Percentiles rank a stretch among this genome's conserved stretches.
phyloP scores from a whole-genome alignment of 2,113 vertebrate species.

The Colistium nudipinnis region DNA sequence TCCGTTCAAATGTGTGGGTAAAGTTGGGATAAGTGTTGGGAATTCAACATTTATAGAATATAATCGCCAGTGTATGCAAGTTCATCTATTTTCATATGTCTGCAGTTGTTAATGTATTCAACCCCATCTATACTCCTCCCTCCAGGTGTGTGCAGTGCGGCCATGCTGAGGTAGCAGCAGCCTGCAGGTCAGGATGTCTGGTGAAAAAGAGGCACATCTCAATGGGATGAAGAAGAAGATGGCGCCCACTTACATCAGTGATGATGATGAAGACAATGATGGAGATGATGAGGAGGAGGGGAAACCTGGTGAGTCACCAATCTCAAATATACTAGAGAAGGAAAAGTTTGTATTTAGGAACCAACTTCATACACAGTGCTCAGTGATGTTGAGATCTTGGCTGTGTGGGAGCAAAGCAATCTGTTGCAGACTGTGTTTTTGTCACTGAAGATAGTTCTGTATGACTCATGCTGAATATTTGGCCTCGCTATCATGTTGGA shows the following conservation, averaged over 20 bases:
- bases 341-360: too few species aligned
- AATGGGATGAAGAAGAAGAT: neutral
- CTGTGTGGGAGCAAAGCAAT: neutral
- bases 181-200: constrained; percentile 57
- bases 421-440: neutral
- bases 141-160: constrained; percentile 39
- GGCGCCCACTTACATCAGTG: constrained; percentile 32
- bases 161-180: constrained; percentile 65
- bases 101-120: neutral
- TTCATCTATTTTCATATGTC: too few species aligned
- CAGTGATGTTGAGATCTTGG: neutral
- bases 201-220: constrained; percentile 39
- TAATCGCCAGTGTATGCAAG: neutral
- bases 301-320: constrained; percentile 47
- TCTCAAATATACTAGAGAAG: neutral
- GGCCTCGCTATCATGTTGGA: too few species aligned
- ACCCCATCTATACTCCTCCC: neutral
- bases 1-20: too few species aligned
- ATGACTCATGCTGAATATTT: neutral
- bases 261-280: constrained; percentile 36
- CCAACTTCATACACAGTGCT: neutral
- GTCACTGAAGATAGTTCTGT: neutral
- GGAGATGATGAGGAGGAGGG: constrained; percentile 54
- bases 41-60: too few species aligned
- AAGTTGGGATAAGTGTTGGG: too few species aligned